phyloP scores from a whole-genome alignment of 1,140 invertebrate species.

The Drosophila navojoa region DNA sequence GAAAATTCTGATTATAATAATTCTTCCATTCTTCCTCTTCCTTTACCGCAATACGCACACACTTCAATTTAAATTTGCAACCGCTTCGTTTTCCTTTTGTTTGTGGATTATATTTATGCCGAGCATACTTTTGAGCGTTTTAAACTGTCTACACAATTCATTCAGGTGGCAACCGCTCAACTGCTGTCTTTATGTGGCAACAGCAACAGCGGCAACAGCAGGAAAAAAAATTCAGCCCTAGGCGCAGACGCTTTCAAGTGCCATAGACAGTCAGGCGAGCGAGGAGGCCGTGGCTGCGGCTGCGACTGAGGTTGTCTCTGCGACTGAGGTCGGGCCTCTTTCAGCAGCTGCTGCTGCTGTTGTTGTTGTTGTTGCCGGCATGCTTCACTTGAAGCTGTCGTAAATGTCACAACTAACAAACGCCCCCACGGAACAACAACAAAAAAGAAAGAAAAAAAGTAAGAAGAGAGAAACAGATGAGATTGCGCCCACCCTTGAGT shows the following conservation, averaged over 20 bases:
- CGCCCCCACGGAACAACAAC: conserved; percentile 25
- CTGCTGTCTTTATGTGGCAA: conserved; percentile 34
- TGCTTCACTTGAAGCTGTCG: conserved; percentile 75
- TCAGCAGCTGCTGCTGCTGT: conserved; percentile 31
- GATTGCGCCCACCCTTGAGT: conserved; percentile 55
- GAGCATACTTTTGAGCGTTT: conserved; percentile 34
- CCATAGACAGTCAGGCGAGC: conserved; percentile 52
- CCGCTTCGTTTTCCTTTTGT: conserved; percentile 5
- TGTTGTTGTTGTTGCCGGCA: conserved; percentile 36
- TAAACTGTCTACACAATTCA: conserved; percentile 47
- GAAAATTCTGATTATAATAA: neutral
- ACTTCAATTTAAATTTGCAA: neutral
- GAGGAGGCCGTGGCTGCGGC: conserved; percentile 10
- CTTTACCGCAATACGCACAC: neutral
- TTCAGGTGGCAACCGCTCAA: conserved; percentile 29
- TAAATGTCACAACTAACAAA: conserved; percentile 76
- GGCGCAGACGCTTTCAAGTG: conserved; percentile 76
- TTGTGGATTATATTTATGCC: conserved; percentile 6
- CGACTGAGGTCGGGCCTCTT: conserved; percentile 46
- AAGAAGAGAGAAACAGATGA: conserved; percentile 17
- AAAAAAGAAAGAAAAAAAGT: conserved; percentile 33
- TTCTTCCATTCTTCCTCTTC: neutral
- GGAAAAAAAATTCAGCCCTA: conserved; percentile 42
- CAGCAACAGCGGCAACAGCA: conserved; percentile 3
- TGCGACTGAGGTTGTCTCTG: conserved; percentile 44